A percentile compares a stretch with the other conserved stretches of the same genome.
phyloP scores from a whole-genome alignment of 2,888 invertebrate genomes.

The Protophormia terraenovae region DNA sequence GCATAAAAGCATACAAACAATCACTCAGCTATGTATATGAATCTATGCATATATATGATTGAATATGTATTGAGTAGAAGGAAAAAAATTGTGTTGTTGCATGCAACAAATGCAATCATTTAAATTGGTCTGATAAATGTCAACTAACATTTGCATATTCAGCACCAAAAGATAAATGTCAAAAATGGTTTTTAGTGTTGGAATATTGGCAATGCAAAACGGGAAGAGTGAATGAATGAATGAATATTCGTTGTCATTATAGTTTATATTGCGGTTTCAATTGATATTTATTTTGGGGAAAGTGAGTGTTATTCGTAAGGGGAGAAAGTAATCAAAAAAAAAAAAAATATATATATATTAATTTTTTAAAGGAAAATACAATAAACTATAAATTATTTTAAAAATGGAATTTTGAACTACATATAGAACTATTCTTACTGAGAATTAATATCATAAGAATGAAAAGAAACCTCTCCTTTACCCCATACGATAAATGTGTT shows the following conservation, averaged over 20 bases:
- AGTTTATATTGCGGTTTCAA: conserved; percentile 44
- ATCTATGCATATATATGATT: background rate
- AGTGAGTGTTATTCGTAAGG: too few species aligned
- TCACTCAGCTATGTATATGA: conserved; percentile 27
- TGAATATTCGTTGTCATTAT: conserved; percentile 23
- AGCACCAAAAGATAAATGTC: conserved; percentile 63
- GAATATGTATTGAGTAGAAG: conserved; percentile 8
- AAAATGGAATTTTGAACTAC: too few species aligned
- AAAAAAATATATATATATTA: too few species aligned
- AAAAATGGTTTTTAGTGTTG: conserved; percentile 54
- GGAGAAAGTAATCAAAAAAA: background rate
- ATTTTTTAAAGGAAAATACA: too few species aligned
- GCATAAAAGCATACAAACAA: conserved; percentile 7
- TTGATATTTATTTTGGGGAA: conserved; percentile 43
- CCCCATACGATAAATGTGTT: too few species aligned
- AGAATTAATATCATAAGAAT: too few species aligned
- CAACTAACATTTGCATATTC: conserved; percentile 65
- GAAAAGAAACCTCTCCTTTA: too few species aligned
- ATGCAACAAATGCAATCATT: conserved; percentile 66
- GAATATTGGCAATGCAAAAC: conserved; percentile 14
- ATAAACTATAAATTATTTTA: too few species aligned
- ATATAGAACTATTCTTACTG: too few species aligned
- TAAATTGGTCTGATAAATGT: conserved; percentile 68
- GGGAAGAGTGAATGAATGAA: background rate
- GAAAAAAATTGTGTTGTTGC: conserved; percentile 49